Percentiles rank a stretch among this genome's conserved stretches.
Conservation (phyloP, 1,140 invertebrate genomes). For the Ephestia elutella region DNA sequence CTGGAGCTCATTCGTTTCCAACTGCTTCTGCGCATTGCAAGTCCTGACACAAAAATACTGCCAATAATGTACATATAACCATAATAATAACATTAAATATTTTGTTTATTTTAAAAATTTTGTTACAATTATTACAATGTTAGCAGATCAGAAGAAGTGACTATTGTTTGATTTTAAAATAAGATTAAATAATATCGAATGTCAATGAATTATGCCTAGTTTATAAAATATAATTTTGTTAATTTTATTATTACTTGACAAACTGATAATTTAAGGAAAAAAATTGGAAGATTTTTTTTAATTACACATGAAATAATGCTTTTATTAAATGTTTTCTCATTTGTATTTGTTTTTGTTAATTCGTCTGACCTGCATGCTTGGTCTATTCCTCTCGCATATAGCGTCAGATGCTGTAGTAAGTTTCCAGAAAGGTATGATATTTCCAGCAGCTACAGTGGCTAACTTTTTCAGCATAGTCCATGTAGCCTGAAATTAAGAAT, state of each 20-base stretch:
- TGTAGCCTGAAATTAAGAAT: conserved; percentile 50
- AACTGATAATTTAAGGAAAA: conserved; percentile 2
- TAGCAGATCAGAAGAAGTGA: conserved; percentile 31
- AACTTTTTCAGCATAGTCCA: conserved; percentile 72
- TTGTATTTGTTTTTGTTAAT: conserved; percentile 9
- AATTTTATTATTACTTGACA: conserved; percentile 18
- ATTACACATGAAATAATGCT: conserved; percentile 7
- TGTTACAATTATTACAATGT: conserved; percentile 39
- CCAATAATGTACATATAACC: conserved; percentile 31
- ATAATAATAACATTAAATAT: conserved; percentile 15
- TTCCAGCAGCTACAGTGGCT: conserved; percentile 68
- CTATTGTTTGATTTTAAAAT: conserved; percentile 34
- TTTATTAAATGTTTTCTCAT: conserved; percentile 17
- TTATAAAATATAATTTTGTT: conserved; percentile 23
- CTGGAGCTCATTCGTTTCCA: conserved; percentile 59
- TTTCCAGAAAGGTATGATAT: conserved; percentile 71
- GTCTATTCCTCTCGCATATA: conserved; percentile 68
- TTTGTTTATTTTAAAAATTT: conserved; percentile 19
- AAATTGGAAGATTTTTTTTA: conserved; percentile 16
- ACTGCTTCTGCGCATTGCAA: conserved; percentile 56
- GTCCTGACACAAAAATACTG: conserved; percentile 38
- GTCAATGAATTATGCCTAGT: conserved; percentile 16
- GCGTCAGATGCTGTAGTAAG: conserved; percentile 66
- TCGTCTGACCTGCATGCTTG: conserved; percentile 59
- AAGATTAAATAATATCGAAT: conserved; percentile 13